Conservation (phyloP, 2,888 invertebrate species). For the Electrophaes corylata region DNA sequence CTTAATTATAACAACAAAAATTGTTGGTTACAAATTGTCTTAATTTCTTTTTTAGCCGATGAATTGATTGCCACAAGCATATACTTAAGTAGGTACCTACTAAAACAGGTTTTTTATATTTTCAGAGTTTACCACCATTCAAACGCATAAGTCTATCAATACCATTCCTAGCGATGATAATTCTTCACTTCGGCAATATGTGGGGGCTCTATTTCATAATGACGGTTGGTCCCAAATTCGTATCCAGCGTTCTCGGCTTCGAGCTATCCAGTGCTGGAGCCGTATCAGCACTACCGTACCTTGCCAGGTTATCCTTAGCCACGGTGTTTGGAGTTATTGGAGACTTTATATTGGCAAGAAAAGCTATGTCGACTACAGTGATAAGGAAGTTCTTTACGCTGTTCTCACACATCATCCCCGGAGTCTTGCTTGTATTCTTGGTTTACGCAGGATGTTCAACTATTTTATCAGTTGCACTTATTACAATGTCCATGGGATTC, state of each 20-base stretch:
- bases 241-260: slow-evolving; percentile 89
- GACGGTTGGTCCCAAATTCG: slow-evolving; percentile 90
- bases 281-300: slow-evolving; percentile 88
- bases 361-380: slow-evolving; percentile 68
- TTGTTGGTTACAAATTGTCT: too few species aligned
- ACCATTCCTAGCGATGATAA: slow-evolving; percentile 87
- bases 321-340: slow-evolving; percentile 89
- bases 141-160: slow-evolving; percentile 85
- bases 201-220: slow-evolving; percentile 91
- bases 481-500: slow-evolving; percentile 87
- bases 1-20: too few species aligned
- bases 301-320: slow-evolving; percentile 87
- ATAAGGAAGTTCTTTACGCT: slow-evolving; percentile 87
- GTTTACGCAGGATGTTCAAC: slow-evolving; percentile 87
- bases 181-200: slow-evolving; percentile 90
- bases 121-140: slow-evolving; percentile 87
- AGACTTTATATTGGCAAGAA: slow-evolving; percentile 82
- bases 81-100: not conserved
- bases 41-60: too few species aligned
- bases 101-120: slow-evolving; percentile 38
- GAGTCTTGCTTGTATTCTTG: slow-evolving; percentile 77
- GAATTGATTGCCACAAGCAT: not conserved
- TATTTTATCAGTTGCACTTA: slow-evolving; percentile 84
- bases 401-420: slow-evolving; percentile 85
- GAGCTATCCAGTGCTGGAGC: slow-evolving; percentile 88